A percentile compares a stretch with the other conserved stretches of the same genome.
Conservation (phyloP, 1,140 invertebrate species). For the Himalopsyche phryganea region DNA sequence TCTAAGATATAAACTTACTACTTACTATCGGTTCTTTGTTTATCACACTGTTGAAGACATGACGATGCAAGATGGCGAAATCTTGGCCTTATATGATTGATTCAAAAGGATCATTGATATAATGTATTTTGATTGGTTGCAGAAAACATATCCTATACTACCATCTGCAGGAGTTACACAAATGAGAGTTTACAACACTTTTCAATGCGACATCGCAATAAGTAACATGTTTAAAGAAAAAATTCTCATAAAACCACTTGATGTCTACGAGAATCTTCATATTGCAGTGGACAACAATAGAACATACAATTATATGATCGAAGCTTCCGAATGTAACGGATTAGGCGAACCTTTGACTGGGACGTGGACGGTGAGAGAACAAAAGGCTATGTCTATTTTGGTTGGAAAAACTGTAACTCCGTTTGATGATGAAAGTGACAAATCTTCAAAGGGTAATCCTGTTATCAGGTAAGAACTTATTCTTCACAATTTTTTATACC, state of each 20-base stretch:
- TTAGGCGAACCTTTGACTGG: not conserved
- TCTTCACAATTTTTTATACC: too few species aligned
- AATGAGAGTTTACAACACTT: conserved; percentile 59
- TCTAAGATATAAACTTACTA: too few species aligned
- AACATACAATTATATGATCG: not conserved
- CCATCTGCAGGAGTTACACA: conserved; percentile 57
- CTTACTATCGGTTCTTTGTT: too few species aligned
- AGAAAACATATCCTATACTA: conserved; percentile 61
- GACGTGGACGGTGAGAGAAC: conserved; percentile 16
- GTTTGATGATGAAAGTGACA: conserved; percentile 40
- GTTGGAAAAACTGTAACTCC: conserved; percentile 12
- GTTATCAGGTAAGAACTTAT: conserved; percentile 41
- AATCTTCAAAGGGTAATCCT: conserved; percentile 44
- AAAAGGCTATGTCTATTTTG: conserved; percentile 32
- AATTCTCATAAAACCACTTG: conserved; percentile 23
- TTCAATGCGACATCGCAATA: conserved; percentile 15
- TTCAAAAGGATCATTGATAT: too few species aligned
- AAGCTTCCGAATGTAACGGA: conserved; percentile 36
- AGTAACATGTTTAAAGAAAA: conserved; percentile 4
- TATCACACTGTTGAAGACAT: too few species aligned
- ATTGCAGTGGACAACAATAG: conserved; percentile 14
- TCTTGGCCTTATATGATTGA: too few species aligned
- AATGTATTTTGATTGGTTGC: conserved; percentile 30
- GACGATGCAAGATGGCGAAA: too few species aligned
- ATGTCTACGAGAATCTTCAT: conserved; percentile 37